A percentile compares a stretch with the other conserved stretches of the same genome.
These are phyloP conservation scores for Parapristionchus giblindavisi DNA, from an alignment of 2,888 invertebrate genomes.

Conservation along the genomic window DNA sequence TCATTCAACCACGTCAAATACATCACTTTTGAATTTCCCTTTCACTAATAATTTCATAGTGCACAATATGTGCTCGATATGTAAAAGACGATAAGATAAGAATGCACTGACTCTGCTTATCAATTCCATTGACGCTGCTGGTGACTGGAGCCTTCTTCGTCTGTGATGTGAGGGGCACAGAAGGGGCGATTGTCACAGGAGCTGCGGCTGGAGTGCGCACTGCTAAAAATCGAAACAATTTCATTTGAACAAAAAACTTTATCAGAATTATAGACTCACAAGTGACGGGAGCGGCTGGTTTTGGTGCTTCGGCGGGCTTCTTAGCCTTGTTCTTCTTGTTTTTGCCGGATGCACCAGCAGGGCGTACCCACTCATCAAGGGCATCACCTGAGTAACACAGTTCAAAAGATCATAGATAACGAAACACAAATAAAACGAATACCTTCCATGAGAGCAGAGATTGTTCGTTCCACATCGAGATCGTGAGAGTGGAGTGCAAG, in stretches of 20 bases:
- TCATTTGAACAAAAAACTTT: not conserved
- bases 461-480: constrained; percentile 71
- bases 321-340: constrained; percentile 55
- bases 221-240: not conserved
- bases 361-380: constrained; percentile 64
- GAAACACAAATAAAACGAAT: not conserved
- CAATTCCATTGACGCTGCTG: constrained; percentile 30
- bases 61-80: not conserved
- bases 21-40: not conserved
- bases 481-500: constrained; percentile 73
- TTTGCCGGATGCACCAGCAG: constrained; percentile 46
- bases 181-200: constrained; percentile 14
- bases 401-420: not conserved
- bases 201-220: not conserved
- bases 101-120: constrained; percentile 17
- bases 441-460: constrained; percentile 73
- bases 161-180: constrained; percentile 34
- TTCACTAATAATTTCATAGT: not conserved
- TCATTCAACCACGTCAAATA: not conserved
- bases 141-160: constrained; percentile 30
- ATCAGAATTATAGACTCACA: not conserved
- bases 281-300: constrained; percentile 7
- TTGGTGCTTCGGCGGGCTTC: constrained; percentile 28
- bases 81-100: not conserved
- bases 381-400: constrained; percentile 45